Evolutionary conservation across 2,113 vertebrate genomes (phyloP), one percentile per base, ranked within the genome.

Genomic region (Oncorhynchus tshawytscha): DNA sequence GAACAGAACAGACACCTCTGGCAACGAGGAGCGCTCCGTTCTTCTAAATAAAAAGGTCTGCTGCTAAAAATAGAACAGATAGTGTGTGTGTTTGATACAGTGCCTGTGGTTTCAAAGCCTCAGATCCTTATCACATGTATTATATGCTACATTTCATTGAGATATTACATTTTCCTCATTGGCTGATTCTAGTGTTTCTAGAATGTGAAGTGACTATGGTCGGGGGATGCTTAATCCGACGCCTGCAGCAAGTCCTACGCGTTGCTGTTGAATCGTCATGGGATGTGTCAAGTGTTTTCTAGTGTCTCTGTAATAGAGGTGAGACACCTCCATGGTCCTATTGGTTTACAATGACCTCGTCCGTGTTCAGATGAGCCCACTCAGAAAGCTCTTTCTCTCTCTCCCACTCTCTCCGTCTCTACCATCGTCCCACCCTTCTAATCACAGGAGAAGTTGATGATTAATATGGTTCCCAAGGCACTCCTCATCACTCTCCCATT

Each of bases 11-110:
- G 77, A 79, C 39, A 25, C 75, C 74, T 39, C 34, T 31, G 39
- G 39, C 0, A 45, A 45, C 9, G 9, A 45, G 87, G 57, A 86
- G 80, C 2, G 16, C 9, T n/a, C 65, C 24, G 73, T 84, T 45
- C 39, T 34, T 86, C 89, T 85, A 86, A 86, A 85, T 80, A 8
- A 13, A n/a, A 49, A 75, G 8, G 39, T 45, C 39, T 71, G 74
- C 62, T 77, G 78, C 77, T 77, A 34, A 67, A 67, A 67, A 67
- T 16, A 67, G 11, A 62, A 62, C 20, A 24, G 18, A 7, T 62
- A 12, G 60, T n/a, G 65, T 15, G 24, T 18, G 13, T 54, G 49
- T 54, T 9, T 13, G 13, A 18, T 54, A 54, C 16, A 54, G 51
- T 54, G 51, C 51, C 51, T 54, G 16, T 3, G 54, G 1, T 22